Base-by-base conservation (phyloP, 2,888 invertebrate species). In the Danaus chrysippus region DNA sequence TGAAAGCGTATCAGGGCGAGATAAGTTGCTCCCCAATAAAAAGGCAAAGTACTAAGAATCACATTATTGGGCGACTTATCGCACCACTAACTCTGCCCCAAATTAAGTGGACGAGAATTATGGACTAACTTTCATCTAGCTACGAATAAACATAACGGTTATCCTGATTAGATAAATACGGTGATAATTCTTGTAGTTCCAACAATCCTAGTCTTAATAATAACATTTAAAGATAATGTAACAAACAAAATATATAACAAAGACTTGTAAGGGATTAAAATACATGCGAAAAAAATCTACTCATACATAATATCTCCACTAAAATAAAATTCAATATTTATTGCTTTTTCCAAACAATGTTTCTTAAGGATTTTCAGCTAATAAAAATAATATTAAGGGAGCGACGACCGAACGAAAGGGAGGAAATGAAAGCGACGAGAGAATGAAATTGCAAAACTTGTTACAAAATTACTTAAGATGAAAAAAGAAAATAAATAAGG, bases 391-490 rank as follows among this genome's bases (percentile, higher is more conserved):
- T 87, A 87, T 86, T 85, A 86, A 84, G 82, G 86, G 81, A 81
- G 79, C 78, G 79, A 49, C 77, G 77, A 75, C 77, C 76, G 78
- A 74, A 74, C 76, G 76, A 81, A 81, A 77, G 77, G 76, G 83
- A 88, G 89, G 88, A 91, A 90, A 91, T 90, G 90, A 87, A 86
- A 86, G 83, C 85, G 81, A 84, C 79, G 82, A 87, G 84, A 87
- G 86, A 88, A 87, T 85, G 86, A 90, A 91, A 90, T 91, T 90
- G 90, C 88, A 89, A 90, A 91, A 90, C 89, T 90, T 90, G 89
- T 87, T 87, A 87, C 83, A 81, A 82, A 87, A 88, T 88, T 86
- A 85, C 83, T 80, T 72, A 78, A 79, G 82, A 86, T 82, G 86
- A 86, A 86, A 86, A 34, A 81, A 86, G 76, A 83, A 86, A 88